Evolutionary conservation across 2,797 vertebrate species (phyloP), one percentile per base, ranked within the genome.

Genomic region (Crenuchus spilurus): DNA sequence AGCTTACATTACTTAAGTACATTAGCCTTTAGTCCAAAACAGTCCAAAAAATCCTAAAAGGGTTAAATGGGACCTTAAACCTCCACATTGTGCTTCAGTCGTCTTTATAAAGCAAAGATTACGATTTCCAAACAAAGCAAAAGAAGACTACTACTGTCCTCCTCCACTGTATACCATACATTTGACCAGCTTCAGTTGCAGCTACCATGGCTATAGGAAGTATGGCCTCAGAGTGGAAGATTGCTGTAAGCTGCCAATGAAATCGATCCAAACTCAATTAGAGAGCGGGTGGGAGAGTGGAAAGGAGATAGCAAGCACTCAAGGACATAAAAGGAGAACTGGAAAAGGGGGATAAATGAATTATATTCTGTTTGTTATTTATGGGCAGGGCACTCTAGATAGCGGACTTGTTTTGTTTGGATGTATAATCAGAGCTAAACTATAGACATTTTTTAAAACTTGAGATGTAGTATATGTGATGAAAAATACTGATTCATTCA

Each of bases 171-270:
- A n/a, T n/a, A n/a, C n/a, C 39, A 49, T 66, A 30, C 11, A 41
- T 67, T 39, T 92, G 91, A 92, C 91, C 90, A 88, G 89, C 90
- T 89, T 87, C 86, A 91, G 80, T 89, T 91, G 85, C 87, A 82
- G 92, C 93, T 91, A 91, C 88, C 84, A 86, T 84, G 65, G 86
- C 90, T 91, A 87, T 88, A 91, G 91, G 92, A 90, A 90, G 86
- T 86, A 88, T 89, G 87, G 88, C 86, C 84, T 87, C 83, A 86
- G 86, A 88, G 88, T 85, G 89, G 77, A 87, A 86, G 87, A 88
- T 90, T 89, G 83, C 78, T 85, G 85, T 70, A 77, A 57, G 83
- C 83, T 90, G 86, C 87, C 91, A 89, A 85, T 72, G 82, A 89
- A 89, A 87, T 92, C 64, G 78, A 95, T 94, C 88, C 85, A 83